phyloP scores from a whole-genome alignment of 2,888 invertebrate genomes.

The Calliscelio sp. region DNA sequence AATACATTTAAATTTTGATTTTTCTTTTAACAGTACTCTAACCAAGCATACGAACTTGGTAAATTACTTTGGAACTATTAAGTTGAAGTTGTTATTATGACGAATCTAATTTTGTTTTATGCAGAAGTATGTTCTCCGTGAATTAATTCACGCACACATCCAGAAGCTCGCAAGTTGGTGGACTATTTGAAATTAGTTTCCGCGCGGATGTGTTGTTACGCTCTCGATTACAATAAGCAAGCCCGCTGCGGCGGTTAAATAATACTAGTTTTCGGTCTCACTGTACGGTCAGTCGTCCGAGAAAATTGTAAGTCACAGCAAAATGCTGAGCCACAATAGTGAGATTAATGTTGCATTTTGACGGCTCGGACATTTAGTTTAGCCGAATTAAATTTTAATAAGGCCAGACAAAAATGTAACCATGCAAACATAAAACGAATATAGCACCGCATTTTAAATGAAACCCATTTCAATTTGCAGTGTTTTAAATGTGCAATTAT shows the following conservation, averaged over 20 bases:
- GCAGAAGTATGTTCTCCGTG: conserved; percentile 31
- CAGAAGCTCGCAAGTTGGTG: conserved; percentile 19
- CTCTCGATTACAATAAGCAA: conserved; percentile 71
- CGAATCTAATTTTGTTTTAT: conserved; percentile 53
- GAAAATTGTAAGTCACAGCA: conserved; percentile 81
- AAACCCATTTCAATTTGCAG: too few relatives aligned
- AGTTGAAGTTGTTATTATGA: conserved; percentile 52
- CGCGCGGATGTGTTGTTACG: conserved; percentile 42
- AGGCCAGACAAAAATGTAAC: too few relatives aligned
- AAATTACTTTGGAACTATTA: conserved; percentile 59
- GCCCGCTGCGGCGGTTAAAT: conserved; percentile 77
- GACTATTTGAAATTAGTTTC: conserved; percentile 67
- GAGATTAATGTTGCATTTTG: conserved; percentile 45
- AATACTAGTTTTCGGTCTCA: conserved; percentile 68
- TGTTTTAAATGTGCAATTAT: too few relatives aligned
- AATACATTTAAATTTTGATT: too few relatives aligned
- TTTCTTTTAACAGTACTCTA: too few relatives aligned
- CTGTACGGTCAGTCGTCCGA: conserved; percentile 72
- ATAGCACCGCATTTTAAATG: too few relatives aligned
- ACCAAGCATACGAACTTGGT: conserved; percentile 31
- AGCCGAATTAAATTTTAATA: too few relatives aligned
- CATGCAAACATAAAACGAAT: too few relatives aligned
- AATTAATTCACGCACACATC: conserved; percentile 48
- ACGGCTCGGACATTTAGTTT: neutral
- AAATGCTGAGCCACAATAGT: conserved; percentile 17